Base-by-base conservation (phyloP, 1,140 invertebrate species). In the Dreissena polymorpha region DNA sequence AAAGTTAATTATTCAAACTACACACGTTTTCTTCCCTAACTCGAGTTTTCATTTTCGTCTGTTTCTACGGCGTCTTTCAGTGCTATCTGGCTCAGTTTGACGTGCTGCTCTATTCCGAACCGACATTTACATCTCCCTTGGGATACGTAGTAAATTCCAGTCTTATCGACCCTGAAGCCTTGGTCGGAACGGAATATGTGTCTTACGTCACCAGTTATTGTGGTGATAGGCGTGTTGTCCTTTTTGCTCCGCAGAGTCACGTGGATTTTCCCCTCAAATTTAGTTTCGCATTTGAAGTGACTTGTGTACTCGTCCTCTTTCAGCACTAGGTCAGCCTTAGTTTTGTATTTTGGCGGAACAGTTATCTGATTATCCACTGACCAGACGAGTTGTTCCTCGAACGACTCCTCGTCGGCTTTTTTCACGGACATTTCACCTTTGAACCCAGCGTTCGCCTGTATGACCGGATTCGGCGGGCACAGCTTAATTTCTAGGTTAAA, bases 381-480 rank as follows among this genome's bases (percentile, higher is more conserved):
- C 94, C 94, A 94, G 21, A 91, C 88, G 50, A 94, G 86, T 73
- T 91, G 90, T 69, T 94, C 92, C 50, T 93, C 92, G 73, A 93
- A 92, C 1, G 90, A 92, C 60, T 94, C 91, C 63, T 92, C 93
- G 64, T 87, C 88, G 27, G 92, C 87, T 74, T 92, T 92, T 64
- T 91, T 91, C 69, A 94, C 90, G 23, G 90, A 86, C 74, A 94
- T 81, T 80, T 94, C 93, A 60, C 92, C 90, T 73, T 93, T 92
- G 81, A 94, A 94, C 3, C 93, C 93, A 21, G 93, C 93, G 83
- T 94, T 94, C 10, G 94, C 91, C 82, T 94, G 94, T 25, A 94
- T 91, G 39, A 94, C 86, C 7, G 90, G 90, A 64, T 91, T 91
- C 18, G 91, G 90, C 0, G 90, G 89, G 0, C 86, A 88, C 25